These are phyloP conservation scores for Channallabes apus DNA, from an alignment of 2,797 vertebrate species.

Conservation along the genomic window DNA sequence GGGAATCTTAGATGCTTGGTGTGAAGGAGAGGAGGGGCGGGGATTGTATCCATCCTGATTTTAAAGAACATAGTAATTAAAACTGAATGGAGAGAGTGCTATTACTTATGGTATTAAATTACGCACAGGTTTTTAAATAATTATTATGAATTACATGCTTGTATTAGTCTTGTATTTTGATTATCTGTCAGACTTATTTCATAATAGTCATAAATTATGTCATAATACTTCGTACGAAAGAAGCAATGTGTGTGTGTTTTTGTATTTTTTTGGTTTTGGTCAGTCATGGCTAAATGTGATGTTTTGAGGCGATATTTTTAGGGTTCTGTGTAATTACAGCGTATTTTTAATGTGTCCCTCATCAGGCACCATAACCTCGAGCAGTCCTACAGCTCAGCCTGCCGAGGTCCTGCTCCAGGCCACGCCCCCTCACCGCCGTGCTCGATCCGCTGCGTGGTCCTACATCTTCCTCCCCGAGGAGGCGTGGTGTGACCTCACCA, in stretches of 20 bases:
- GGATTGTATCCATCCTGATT: not conserved
- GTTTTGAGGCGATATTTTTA: not conserved
- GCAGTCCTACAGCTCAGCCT: slow-evolving; percentile 97
- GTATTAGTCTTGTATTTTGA: not conserved
- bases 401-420: slow-evolving; percentile 96
- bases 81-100: not conserved
- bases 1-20: not conserved
- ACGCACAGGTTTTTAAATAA: too few relatives aligned
- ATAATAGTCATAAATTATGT: too few relatives aligned
- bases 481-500: slow-evolving; percentile 98
- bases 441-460: slow-evolving; percentile 96
- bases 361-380: slow-evolving; percentile 94
- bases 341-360: not conserved
- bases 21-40: not conserved
- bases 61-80: not conserved
- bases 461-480: slow-evolving; percentile 98
- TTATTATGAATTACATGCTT: too few relatives aligned
- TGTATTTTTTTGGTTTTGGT: not conserved
- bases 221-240: too few relatives aligned
- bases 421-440: slow-evolving; percentile 92
- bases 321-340: not conserved
- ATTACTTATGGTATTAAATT: not conserved
- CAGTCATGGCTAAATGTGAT: not conserved
- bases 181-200: not conserved
- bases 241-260: too few relatives aligned